phyloP scores from a whole-genome alignment of 2,797 vertebrate genomes.

The Hemibagrus guttatus region DNA sequence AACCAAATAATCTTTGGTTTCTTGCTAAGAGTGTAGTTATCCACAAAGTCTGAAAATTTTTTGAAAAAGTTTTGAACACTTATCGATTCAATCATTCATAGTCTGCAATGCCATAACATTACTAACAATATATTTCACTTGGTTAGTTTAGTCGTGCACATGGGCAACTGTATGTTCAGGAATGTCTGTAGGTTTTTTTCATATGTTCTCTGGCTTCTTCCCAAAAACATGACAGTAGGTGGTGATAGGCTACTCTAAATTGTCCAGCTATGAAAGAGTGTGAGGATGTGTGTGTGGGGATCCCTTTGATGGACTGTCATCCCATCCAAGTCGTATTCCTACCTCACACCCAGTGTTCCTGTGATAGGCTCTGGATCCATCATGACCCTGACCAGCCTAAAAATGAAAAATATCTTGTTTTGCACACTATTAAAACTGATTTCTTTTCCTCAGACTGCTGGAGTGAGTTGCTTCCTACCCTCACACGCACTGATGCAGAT shows the following conservation, averaged over 20 bases:
- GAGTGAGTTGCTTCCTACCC: slow-evolving; percentile 78
- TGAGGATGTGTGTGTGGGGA: background rate
- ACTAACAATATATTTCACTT: background rate
- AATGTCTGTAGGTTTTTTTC: background rate
- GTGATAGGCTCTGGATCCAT: background rate
- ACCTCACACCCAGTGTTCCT: background rate
- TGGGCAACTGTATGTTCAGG: background rate
- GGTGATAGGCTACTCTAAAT: background rate
- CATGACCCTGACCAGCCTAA: background rate
- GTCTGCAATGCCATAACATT: background rate
- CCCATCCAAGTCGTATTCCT: background rate
- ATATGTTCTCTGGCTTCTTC: background rate
- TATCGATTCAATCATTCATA: background rate
- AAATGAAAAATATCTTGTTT: background rate
- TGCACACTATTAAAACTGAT: background rate
- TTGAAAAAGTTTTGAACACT: background rate
- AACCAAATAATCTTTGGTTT: background rate
- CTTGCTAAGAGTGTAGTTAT: background rate
- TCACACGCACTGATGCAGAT: slow-evolving; percentile 71
- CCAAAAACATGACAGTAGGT: background rate
- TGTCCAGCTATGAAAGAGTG: background rate
- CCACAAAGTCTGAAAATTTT: background rate
- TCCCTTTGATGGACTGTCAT: background rate
- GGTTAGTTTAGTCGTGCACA: background rate
- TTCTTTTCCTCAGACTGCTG: slow-evolving; percentile 70